Percentiles rank a stretch among this genome's conserved stretches.
Conservation (phyloP, 2,113 vertebrate genomes). For the Symphodus melops region DNA sequence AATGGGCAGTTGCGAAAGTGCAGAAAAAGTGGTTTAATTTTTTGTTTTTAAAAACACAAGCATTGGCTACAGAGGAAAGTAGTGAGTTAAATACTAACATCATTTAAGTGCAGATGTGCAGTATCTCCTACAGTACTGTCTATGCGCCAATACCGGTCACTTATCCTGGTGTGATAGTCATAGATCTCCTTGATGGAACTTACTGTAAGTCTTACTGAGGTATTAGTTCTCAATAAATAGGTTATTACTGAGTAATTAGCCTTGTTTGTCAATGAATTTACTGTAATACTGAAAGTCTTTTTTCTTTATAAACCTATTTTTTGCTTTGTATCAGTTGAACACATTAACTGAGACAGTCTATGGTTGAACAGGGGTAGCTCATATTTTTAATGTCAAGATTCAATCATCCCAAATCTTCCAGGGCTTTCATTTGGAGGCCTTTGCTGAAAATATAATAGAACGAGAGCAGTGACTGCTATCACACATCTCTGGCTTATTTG, state of each 20-base stretch:
- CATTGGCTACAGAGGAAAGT: not conserved
- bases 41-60: too few species aligned
- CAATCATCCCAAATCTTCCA: not conserved
- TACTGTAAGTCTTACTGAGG: too few species aligned
- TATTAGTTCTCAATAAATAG: too few species aligned
- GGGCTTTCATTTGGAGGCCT: not conserved
- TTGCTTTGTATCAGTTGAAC: too few species aligned
- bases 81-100: not conserved
- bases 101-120: not conserved
- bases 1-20: too few species aligned
- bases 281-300: not conserved
- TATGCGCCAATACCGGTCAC: not conserved
- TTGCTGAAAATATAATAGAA: not conserved
- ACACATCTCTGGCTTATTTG: conserved; percentile 11
- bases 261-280: not conserved
- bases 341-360: too few species aligned
- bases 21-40: too few species aligned
- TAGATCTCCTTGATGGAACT: too few species aligned
- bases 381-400: not conserved
- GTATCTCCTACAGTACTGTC: not conserved
- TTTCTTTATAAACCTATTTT: not conserved
- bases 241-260: too few species aligned
- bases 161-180: not conserved
- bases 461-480: not conserved
- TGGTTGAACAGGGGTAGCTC: too few species aligned